Percentiles rank a stretch among this genome's conserved stretches.
Conservation (phyloP, 2,888 invertebrate species). For the Lucinisca nassula region DNA sequence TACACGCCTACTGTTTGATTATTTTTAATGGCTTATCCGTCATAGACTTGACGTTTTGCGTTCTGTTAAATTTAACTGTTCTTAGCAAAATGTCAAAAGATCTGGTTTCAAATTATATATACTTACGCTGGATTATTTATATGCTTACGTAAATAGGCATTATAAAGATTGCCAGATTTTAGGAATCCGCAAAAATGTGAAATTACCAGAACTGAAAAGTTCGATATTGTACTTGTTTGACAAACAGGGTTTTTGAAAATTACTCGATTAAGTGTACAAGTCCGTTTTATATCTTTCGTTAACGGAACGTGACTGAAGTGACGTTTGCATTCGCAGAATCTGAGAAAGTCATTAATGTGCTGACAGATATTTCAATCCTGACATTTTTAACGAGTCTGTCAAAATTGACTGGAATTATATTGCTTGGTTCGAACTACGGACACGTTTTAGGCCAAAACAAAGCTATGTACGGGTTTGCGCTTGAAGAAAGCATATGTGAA, state of each 20-base stretch:
- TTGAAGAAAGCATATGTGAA: no score
- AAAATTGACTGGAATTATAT: no score
- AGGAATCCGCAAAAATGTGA: no score
- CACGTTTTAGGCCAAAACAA: no score
- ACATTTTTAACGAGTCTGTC: no score
- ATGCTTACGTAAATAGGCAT: neutral
- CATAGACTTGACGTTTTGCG: neutral
- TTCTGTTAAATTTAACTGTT: neutral
- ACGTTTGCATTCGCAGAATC: neutral
- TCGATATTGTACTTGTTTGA: no score
- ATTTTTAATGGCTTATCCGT: neutral
- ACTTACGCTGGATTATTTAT: neutral
- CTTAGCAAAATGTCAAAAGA: neutral
- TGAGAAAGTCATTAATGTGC: neutral
- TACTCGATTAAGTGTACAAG: no score
- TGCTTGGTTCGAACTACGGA: no score
- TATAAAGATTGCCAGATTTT: neutral
- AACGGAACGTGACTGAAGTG: neutral
- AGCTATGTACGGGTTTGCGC: no score
- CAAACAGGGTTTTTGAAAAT: no score
- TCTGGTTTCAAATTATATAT: neutral
- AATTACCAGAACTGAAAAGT: no score
- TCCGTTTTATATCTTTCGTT: neutral
- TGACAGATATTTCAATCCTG: neutral
- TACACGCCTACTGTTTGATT: neutral